phyloP scores from a whole-genome alignment of 2,797 vertebrate genomes.

The Poeciliopsis turneri region DNA sequence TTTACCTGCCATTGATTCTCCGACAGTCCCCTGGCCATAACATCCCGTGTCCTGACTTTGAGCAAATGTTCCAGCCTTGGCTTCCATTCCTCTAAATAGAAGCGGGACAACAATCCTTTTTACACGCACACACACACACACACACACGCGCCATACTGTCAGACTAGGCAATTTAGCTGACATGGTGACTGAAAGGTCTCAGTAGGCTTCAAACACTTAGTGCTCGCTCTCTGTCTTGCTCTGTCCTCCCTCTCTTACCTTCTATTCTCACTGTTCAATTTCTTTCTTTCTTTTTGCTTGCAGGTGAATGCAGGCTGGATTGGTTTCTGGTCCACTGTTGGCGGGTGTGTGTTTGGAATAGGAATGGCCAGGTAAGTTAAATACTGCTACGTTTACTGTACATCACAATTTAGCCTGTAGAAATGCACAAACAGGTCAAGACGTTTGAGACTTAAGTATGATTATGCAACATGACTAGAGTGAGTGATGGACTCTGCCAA shows the following conservation, averaged over 20 bases:
- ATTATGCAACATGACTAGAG: neutral
- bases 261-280: neutral
- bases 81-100: constrained; percentile 33
- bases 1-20: constrained; percentile 44
- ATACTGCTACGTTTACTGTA: neutral
- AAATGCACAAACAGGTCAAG: neutral
- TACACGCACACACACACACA: neutral
- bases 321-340: constrained; percentile 96
- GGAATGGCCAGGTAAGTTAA: constrained; percentile 90
- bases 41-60: constrained; percentile 32
- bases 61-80: constrained; percentile 18
- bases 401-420: neutral
- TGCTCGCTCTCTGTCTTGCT: constrained; percentile 22
- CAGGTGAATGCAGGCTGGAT: constrained; percentile 99
- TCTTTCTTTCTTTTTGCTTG: constrained; percentile 3
- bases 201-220: constrained; percentile 31
- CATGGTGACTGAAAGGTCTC: constrained; percentile 50
- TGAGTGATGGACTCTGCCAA: neutral
- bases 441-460: neutral
- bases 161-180: constrained; percentile 22
- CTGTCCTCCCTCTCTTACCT: constrained; percentile 4
- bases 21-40: constrained; percentile 18
- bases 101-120: constrained; percentile 23
- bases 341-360: constrained; percentile 95
- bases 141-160: neutral